Evolutionary conservation across 64 coral and sea anemone genomes (phyloP).

Genomic region (Exaiptasia diaphana): DNA sequence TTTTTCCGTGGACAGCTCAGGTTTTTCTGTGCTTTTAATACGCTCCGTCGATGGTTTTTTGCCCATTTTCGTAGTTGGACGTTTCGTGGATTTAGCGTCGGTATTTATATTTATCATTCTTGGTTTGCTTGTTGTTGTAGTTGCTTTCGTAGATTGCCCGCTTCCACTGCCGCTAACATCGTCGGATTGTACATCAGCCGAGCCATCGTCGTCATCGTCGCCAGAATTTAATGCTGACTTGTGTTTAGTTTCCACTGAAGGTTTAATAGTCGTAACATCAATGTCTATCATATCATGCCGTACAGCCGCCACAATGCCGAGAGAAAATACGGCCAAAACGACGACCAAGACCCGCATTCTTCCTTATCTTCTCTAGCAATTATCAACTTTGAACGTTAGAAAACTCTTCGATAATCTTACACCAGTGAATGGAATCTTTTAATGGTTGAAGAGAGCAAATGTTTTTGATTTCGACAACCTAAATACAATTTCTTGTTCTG

Average conservation of each 20-base stretch:
- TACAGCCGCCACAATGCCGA: not conserved
- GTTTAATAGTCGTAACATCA: not conserved
- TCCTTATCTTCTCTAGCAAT: not conserved
- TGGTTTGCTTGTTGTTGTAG: not conserved
- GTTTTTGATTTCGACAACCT: not conserved
- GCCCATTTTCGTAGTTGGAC: not conserved
- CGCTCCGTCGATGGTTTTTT: not conserved
- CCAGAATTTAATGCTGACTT: not conserved
- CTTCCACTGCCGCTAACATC: slow-evolving; percentile 69
- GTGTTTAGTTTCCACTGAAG: not conserved
- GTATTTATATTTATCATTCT: not conserved
- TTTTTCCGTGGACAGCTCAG: not conserved
- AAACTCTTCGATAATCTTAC: not conserved
- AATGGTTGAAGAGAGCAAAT: not conserved
- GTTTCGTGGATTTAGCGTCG: not conserved
- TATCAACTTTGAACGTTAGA: not conserved
- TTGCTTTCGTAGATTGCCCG: not conserved
- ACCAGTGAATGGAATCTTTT: not conserved
- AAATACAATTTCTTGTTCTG: not conserved
- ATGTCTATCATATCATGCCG: slow-evolving; percentile 5
- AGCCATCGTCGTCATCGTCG: slow-evolving; percentile 60
- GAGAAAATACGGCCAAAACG: slow-evolving; percentile 1
- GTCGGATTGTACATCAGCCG: slow-evolving; percentile 3
- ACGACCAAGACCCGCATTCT: slow-evolving; percentile 24
- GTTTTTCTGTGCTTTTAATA: not conserved